Conservation (phyloP, 2,888 invertebrate genomes). For the Aphodius granarius region DNA sequence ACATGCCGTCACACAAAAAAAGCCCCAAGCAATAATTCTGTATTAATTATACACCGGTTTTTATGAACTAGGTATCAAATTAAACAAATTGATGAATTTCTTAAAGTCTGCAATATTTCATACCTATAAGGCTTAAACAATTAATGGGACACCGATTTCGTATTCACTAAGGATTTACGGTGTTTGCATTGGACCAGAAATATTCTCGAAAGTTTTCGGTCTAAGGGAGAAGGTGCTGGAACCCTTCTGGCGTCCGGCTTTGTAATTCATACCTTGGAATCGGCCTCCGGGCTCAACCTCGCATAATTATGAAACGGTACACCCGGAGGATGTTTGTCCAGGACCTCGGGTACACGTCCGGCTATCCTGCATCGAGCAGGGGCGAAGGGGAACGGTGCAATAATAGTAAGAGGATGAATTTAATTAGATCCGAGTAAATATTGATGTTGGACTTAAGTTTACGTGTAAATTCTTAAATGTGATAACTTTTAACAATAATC, state of each 20-base stretch:
- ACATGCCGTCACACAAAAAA: too few relatives aligned
- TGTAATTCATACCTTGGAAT: neutral
- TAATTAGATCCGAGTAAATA: neutral
- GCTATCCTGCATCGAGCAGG: neutral
- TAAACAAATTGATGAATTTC: too few relatives aligned
- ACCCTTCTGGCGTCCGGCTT: neutral
- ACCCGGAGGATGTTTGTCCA: neutral
- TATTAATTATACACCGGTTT: too few relatives aligned
- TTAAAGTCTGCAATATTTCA: too few relatives aligned
- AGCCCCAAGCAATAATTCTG: too few relatives aligned
- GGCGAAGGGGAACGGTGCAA: neutral
- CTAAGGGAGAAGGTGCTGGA: neutral
- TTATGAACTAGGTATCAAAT: too few relatives aligned
- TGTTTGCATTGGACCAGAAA: neutral
- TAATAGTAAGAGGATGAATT: neutral
- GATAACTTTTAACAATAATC: neutral
- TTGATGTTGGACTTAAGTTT: neutral
- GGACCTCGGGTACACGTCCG: neutral
- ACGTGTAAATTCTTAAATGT: neutral
- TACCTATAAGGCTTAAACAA: neutral
- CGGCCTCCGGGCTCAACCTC: neutral
- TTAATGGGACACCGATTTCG: neutral
- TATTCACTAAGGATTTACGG: neutral
- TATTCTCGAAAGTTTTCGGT: neutral
- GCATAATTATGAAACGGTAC: neutral